Conservation (phyloP, 2,888 invertebrate species). For the Stenolophus ochropezus region DNA sequence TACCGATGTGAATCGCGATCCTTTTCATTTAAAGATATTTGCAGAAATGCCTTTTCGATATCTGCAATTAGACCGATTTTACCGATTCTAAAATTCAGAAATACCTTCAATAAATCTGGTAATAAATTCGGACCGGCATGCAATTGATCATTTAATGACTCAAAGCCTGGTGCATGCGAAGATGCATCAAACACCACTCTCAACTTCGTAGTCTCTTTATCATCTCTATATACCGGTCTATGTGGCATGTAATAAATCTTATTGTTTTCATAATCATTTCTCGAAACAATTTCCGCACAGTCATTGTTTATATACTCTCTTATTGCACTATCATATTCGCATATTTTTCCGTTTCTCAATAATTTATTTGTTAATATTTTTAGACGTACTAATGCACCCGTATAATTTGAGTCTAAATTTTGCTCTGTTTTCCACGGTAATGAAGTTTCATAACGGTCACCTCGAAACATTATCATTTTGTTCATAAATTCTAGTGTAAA, state of each 20-base stretch:
- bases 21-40: slow-evolving; percentile 62
- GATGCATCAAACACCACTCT: slow-evolving; percentile 17
- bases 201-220: slow-evolving; percentile 41
- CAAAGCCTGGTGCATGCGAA: background rate
- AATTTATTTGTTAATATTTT: background rate
- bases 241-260: slow-evolving; percentile 17
- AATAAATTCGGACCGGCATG: slow-evolving; percentile 61
- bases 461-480: background rate
- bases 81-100: slow-evolving; percentile 59
- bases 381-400: background rate
- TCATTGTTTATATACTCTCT: background rate
- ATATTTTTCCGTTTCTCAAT: background rate
- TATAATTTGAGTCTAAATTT: background rate
- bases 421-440: slow-evolving; percentile 4
- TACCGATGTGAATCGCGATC: too few relatives aligned
- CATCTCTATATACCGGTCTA: slow-evolving; percentile 14
- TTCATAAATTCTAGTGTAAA: background rate
- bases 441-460: background rate
- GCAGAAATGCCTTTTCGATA: slow-evolving; percentile 67
- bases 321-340: too few relatives aligned
- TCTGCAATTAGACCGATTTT: slow-evolving; percentile 63
- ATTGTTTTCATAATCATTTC: background rate
- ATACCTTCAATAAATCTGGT: slow-evolving; percentile 60
- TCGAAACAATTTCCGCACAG: background rate
- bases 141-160: slow-evolving; percentile 17